These are phyloP conservation scores for Himalopsyche anomala DNA, from an alignment of 2,888 invertebrate genomes.

Conservation along the genomic window DNA sequence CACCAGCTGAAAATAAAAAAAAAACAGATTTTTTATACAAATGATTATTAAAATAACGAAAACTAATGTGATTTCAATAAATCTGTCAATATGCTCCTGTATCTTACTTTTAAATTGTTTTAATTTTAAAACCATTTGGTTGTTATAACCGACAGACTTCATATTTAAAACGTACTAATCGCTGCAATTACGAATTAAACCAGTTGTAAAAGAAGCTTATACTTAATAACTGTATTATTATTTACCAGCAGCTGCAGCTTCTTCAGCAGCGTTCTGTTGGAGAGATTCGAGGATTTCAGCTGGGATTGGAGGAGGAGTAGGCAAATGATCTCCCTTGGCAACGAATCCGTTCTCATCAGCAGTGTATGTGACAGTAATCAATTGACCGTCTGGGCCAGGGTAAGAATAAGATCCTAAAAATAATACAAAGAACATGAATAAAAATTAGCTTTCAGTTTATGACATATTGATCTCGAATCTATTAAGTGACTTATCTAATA, in stretches of 20 bases:
- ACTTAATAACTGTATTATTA: not conserved
- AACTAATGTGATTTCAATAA: too few relatives aligned
- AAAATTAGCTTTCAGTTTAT: too few relatives aligned
- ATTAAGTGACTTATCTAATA: too few relatives aligned
- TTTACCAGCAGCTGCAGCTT: slow-evolving; percentile 67
- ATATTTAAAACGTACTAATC: too few relatives aligned
- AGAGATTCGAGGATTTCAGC: slow-evolving; percentile 75
- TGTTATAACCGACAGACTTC: too few relatives aligned
- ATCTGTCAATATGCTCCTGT: too few relatives aligned
- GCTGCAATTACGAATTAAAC: too few relatives aligned
- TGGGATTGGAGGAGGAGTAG: slow-evolving; percentile 78
- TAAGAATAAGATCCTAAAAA: slow-evolving; percentile 79
- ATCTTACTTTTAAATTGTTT: too few relatives aligned
- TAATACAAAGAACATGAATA: not conserved
- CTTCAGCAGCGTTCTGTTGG: slow-evolving; percentile 72
- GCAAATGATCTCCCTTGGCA: slow-evolving; percentile 74
- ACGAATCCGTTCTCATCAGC: slow-evolving; percentile 83
- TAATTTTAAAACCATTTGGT: too few relatives aligned
- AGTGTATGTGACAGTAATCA: slow-evolving; percentile 78
- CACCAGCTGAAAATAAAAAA: slow-evolving; percentile 60
- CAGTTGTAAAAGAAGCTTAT: too few relatives aligned
- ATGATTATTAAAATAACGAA: not conserved
- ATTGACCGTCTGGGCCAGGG: slow-evolving; percentile 81
- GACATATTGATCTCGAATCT: too few relatives aligned
- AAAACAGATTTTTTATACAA: not conserved